These are phyloP conservation scores for Drosophila cardini DNA, from an alignment of 1,140 invertebrate genomes.

Conservation along the genomic window DNA sequence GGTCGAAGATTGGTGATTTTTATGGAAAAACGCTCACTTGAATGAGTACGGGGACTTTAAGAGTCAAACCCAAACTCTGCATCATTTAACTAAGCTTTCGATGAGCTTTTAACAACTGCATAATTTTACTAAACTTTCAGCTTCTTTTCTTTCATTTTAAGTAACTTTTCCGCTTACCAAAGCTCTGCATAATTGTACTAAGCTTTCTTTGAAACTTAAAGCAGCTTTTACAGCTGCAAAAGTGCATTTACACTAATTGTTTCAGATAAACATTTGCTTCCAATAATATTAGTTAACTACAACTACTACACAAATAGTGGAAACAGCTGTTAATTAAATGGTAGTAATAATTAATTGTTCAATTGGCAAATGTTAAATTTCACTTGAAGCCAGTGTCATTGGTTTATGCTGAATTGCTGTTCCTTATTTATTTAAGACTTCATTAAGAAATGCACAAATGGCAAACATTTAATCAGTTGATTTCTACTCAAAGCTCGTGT, in stretches of 20 bases:
- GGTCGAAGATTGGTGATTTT: too few relatives aligned
- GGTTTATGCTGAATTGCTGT: not conserved
- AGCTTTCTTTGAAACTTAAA: not conserved
- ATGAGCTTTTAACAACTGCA: too few relatives aligned
- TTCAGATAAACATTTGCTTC: not conserved
- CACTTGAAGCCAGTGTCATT: constrained; percentile 8
- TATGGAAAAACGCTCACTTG: too few relatives aligned
- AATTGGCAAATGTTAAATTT: not conserved
- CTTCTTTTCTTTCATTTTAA: too few relatives aligned
- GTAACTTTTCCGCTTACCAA: too few relatives aligned
- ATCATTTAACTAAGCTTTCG: too few relatives aligned
- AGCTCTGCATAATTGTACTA: not conserved
- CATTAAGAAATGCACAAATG: not conserved
- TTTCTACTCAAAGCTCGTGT: not conserved
- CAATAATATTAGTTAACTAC: not conserved
- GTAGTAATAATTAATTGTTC: not conserved
- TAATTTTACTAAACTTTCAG: too few relatives aligned
- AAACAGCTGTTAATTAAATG: not conserved
- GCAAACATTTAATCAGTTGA: not conserved
- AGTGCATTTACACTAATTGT: not conserved
- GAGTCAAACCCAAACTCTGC: too few relatives aligned
- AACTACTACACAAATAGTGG: not conserved
- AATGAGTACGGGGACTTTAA: too few relatives aligned
- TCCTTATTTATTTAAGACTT: not conserved
- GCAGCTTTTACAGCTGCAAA: not conserved